Conservation (phyloP, 2,797 vertebrate species). For the Acipenser oxyrinchus region DNA sequence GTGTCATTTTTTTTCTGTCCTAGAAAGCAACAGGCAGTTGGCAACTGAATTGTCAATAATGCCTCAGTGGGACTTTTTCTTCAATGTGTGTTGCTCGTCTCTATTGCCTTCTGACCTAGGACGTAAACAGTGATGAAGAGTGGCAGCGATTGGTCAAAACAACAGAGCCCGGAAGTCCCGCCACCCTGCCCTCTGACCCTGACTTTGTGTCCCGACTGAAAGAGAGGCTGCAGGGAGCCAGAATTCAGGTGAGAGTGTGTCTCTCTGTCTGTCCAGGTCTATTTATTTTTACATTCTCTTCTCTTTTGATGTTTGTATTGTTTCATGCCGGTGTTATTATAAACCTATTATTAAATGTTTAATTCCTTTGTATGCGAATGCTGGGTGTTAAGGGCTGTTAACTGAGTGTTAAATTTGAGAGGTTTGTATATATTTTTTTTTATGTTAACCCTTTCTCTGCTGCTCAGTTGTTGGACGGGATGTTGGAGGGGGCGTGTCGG, state of each 20-base stretch:
- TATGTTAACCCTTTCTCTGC: slow-evolving; percentile 11
- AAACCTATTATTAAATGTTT: too few species aligned
- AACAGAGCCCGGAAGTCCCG: slow-evolving; percentile 43
- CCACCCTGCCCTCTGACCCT: slow-evolving; percentile 42
- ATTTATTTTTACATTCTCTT: too few species aligned
- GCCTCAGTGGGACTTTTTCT: too few species aligned
- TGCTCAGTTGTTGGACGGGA: slow-evolving; percentile 61
- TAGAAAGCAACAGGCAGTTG: too few species aligned
- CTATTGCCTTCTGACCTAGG: slow-evolving; percentile 38
- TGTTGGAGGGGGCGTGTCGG: slow-evolving; percentile 46
- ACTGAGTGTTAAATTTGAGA: too few species aligned
- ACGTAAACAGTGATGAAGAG: slow-evolving; percentile 61
- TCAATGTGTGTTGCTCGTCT: neutral
- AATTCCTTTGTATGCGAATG: too few species aligned
- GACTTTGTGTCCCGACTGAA: slow-evolving; percentile 52
- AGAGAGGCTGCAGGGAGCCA: slow-evolving; percentile 48
- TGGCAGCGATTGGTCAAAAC: slow-evolving; percentile 59
- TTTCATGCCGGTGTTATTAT: too few species aligned
- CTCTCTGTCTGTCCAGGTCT: neutral
- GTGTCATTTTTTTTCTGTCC: too few species aligned
- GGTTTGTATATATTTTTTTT: neutral
- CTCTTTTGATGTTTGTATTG: too few species aligned
- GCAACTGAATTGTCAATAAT: too few species aligned
- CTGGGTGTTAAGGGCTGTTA: too few species aligned
- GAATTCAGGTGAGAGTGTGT: slow-evolving; percentile 58